phyloP scores from a whole-genome alignment of 2,888 invertebrate species.

The Calameuta pallipes region DNA sequence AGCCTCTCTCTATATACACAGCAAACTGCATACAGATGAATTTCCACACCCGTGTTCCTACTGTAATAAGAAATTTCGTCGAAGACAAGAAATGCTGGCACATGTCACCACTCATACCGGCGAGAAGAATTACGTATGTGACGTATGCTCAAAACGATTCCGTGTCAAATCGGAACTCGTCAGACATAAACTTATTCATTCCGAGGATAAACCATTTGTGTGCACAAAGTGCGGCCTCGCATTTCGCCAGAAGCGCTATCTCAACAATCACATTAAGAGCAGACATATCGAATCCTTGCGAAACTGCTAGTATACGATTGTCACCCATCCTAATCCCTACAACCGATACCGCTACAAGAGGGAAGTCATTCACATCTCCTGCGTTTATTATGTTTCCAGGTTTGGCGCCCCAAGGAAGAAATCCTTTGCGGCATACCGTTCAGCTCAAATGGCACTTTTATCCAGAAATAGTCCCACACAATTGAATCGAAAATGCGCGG shows the following conservation, averaged over 20 bases:
- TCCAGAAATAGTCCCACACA: slow-evolving; percentile 16
- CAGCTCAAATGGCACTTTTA: slow-evolving; percentile 22
- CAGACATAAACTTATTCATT: slow-evolving; percentile 70
- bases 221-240: slow-evolving; percentile 67
- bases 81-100: slow-evolving; percentile 69
- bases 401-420: slow-evolving; percentile 34
- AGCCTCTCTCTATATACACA: slow-evolving; percentile 67
- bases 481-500: slow-evolving; percentile 7
- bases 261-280: slow-evolving; percentile 68
- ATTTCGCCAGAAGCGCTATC: slow-evolving; percentile 69
- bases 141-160: slow-evolving; percentile 68
- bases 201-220: slow-evolving; percentile 67
- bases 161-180: slow-evolving; percentile 71
- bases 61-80: slow-evolving; percentile 71
- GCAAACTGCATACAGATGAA: slow-evolving; percentile 66
- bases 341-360: slow-evolving; percentile 4
- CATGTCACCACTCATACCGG: slow-evolving; percentile 71
- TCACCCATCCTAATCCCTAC: slow-evolving; percentile 8
- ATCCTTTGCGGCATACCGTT: slow-evolving; percentile 28
- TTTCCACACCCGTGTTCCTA: slow-evolving; percentile 64
- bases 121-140: slow-evolving; percentile 69
- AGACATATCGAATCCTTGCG: slow-evolving; percentile 57
- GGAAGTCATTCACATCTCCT: slow-evolving; percentile 33
- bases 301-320: slow-evolving; percentile 30
- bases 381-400: slow-evolving; percentile 52